Evolutionary conservation across 1,140 invertebrate genomes (phyloP), one percentile per base, ranked within the genome.

Genomic region (Bombus breviceps): DNA sequence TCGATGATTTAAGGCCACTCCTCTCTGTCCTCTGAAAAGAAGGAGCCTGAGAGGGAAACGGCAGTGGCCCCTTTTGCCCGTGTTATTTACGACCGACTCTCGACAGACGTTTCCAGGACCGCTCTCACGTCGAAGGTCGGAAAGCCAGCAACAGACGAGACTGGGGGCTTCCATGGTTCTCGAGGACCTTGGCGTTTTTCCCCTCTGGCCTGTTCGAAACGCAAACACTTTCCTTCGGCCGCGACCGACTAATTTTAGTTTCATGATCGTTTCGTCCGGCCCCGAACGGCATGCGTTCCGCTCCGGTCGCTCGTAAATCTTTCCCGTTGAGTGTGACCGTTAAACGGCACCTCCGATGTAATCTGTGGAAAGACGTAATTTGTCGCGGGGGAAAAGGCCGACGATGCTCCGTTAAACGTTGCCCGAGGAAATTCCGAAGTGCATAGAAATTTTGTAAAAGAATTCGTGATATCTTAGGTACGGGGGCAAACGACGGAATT

Each of bases 1-100:
- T 85, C 91, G 82, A 91, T 92, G 87, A 92, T 92, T 92, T 91
- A 91, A 85, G 81, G 64, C 69, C 76, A 62, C 78, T 85, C 78
- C 68, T 85, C 74, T 84, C 81, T 80, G 71, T 80, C 76, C 84
- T 84, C 71, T 69, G 86, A 80, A 74, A 85, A 74, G 76, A 78
- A 85, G 84, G 34, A 81, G 78, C 83, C 62, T 66, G 41, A 57
- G 53, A 79, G 81, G 43, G 86, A 72, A 74, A 66, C 80, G 57
- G 15, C 57, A 25, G 73, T n/a, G 79, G 62, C 57, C 74, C 79
- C 85, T 68, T 80, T 86, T 64, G 80, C 80, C 62, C 77, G 87
- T 47, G 76, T 92, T 92, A 88, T 89, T 90, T 90, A 89, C 91
- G 83, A 91, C 71, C 83, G 86, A 88, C 83, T 87, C 85, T 80